A percentile compares a stretch with the other conserved stretches of the same genome.
Evolutionary conservation across 2,797 vertebrate species (phyloP).

Genomic region (Epinephelus awoara): DNA sequence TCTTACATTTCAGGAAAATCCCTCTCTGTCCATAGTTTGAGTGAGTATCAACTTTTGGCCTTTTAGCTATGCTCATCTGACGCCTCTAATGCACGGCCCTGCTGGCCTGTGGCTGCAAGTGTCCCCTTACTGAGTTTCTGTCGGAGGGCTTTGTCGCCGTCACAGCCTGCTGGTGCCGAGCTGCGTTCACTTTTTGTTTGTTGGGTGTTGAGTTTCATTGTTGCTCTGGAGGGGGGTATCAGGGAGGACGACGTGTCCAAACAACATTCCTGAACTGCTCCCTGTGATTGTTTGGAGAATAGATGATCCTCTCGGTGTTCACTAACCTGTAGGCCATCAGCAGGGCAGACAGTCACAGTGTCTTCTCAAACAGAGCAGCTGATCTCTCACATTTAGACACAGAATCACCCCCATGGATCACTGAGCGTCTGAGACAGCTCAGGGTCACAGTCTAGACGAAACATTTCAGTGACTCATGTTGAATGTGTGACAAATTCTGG

Average conservation of each 20-base stretch:
- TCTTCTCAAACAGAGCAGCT: not conserved
- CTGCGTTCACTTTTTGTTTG: slow-evolving; percentile 51
- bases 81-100: slow-evolving; percentile 22
- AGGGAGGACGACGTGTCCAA: slow-evolving; percentile 44
- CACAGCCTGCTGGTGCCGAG: slow-evolving; percentile 31
- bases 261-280: slow-evolving; percentile 60
- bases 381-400: not conserved
- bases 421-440: not conserved
- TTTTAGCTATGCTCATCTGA: slow-evolving; percentile 55
- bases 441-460: not conserved
- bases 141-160: slow-evolving; percentile 38
- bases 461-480: not conserved
- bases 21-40: slow-evolving; percentile 39
- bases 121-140: slow-evolving; percentile 73
- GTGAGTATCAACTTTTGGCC: slow-evolving; percentile 60
- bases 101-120: slow-evolving; percentile 63
- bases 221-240: slow-evolving; percentile 57
- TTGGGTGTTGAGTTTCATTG: slow-evolving; percentile 62
- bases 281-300: slow-evolving; percentile 33
- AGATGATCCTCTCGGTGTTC: slow-evolving; percentile 17
- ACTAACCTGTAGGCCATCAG: slow-evolving; percentile 9
- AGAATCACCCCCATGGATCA: not conserved
- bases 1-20: slow-evolving; percentile 72
- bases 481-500: not conserved
- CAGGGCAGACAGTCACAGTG: not conserved